Percentiles rank a stretch among this genome's conserved stretches.
Evolutionary conservation across 2,888 invertebrate species (phyloP).

Genomic region (Cryptophagus acutangulus): DNA sequence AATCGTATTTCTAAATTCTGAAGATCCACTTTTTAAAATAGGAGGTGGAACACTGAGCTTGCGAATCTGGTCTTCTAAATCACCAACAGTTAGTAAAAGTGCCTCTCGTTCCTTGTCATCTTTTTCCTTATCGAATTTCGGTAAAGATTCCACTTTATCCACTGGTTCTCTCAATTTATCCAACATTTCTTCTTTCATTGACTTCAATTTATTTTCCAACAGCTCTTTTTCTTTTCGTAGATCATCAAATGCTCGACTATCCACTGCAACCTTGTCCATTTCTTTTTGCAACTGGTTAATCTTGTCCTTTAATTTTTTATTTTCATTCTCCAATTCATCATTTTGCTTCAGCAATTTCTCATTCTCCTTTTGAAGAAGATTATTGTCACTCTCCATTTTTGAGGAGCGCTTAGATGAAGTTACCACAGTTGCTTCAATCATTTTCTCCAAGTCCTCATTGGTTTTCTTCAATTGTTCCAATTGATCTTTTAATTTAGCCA

Average conservation of each 20-base stretch:
- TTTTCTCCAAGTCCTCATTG: slow-evolving; percentile 30
- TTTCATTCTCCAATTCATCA: slow-evolving; percentile 16
- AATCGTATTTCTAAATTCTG: slow-evolving; percentile 35
- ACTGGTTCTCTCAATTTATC: slow-evolving; percentile 29
- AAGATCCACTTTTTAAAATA: slow-evolving; percentile 35
- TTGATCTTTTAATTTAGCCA: slow-evolving; percentile 14
- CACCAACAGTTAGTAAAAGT: slow-evolving; percentile 20
- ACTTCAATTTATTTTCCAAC: slow-evolving; percentile 12
- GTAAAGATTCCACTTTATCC: slow-evolving; percentile 26
- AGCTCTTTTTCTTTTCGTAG: slow-evolving; percentile 11
- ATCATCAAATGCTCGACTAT: slow-evolving; percentile 8
- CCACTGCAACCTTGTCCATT: slow-evolving; percentile 1
- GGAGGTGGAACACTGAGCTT: no score
- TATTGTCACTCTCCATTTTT: slow-evolving; percentile 25
- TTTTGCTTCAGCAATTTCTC: slow-evolving; percentile 18
- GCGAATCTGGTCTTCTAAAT: slow-evolving; percentile 18
- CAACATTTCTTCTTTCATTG: slow-evolving; percentile 16
- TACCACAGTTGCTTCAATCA: slow-evolving; percentile 26
- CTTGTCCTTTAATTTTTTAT: slow-evolving; percentile 10
- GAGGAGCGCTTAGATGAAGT: slow-evolving; percentile 22
- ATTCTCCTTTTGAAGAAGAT: no score
- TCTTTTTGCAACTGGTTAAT: not conserved
- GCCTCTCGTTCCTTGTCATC: slow-evolving; percentile 28
- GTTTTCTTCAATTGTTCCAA: slow-evolving; percentile 21
- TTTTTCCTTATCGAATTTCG: slow-evolving; percentile 29